These are phyloP conservation scores for Drosophila falleni DNA, from an alignment of 2,888 invertebrate genomes.

Conservation along the genomic window DNA sequence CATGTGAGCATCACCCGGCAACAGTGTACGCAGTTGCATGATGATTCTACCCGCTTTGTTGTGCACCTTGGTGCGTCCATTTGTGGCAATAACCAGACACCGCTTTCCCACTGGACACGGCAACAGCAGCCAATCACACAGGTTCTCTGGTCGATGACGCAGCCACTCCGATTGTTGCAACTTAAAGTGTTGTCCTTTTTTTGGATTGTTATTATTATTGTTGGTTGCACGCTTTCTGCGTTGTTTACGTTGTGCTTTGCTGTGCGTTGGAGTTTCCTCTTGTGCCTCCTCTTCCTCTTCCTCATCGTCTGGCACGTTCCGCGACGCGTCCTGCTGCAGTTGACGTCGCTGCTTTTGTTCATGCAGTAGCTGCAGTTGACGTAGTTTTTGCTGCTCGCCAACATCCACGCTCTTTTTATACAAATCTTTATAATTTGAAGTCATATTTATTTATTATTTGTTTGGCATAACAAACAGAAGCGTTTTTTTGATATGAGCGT, in stretches of 20 bases:
- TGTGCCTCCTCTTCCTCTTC: constrained; percentile 18
- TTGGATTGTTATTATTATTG: constrained; percentile 20
- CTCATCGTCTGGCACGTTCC: constrained; percentile 32
- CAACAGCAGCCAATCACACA: constrained; percentile 90
- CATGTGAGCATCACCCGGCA: constrained; percentile 78
- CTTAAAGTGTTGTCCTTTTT: constrained; percentile 74
- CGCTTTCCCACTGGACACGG: constrained; percentile 94
- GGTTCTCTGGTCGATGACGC: constrained; percentile 92
- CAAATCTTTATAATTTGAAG: constrained; percentile 58
- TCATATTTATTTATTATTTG: constrained; percentile 43
- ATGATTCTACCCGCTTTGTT: constrained; percentile 88
- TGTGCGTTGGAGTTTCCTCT: constrained; percentile 8
- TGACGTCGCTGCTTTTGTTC: constrained; percentile 82
- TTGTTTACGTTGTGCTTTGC: constrained; percentile 20
- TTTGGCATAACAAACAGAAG: no score
- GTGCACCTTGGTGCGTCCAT: constrained; percentile 89
- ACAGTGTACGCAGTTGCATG: constrained; percentile 85
- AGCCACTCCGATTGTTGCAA: constrained; percentile 98
- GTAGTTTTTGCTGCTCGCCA: constrained; percentile 70
- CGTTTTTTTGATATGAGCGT: no score
- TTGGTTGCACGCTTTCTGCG: constrained; percentile 42
- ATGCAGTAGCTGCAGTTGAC: constrained; percentile 73
- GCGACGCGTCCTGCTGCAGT: constrained; percentile 70
- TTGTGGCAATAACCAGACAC: constrained; percentile 91
- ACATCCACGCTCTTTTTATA: constrained; percentile 59